Percentiles rank a stretch among this genome's conserved stretches.
Evolutionary conservation across 2,113 vertebrate species (phyloP).

Genomic region (Bolborhynchus lineola): DNA sequence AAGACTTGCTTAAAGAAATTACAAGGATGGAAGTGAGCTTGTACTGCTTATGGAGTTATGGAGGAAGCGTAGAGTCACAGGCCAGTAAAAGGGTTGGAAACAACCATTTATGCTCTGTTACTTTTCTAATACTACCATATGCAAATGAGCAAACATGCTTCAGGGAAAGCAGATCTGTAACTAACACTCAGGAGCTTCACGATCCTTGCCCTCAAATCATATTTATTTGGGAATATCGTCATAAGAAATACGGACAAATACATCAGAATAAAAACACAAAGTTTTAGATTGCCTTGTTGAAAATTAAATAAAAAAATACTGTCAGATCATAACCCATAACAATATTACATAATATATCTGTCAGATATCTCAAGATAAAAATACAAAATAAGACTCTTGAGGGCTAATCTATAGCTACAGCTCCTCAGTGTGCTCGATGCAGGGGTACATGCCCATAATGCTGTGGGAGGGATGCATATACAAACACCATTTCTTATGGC

Average conservation of each 20-base stretch:
- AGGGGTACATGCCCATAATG: constrained; percentile 36
- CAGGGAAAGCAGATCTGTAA: constrained; percentile 15
- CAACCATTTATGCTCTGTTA: background rate
- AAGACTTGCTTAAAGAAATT: background rate
- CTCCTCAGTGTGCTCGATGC: constrained; percentile 21
- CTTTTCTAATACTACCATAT: background rate
- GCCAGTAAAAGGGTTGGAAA: background rate
- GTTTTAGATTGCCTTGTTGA: constrained; percentile 40
- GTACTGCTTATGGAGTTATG: background rate
- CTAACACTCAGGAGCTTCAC: constrained; percentile 44
- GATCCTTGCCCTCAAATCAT: constrained; percentile 64
- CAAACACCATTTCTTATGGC: constrained; percentile 20
- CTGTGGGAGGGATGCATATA: constrained; percentile 21
- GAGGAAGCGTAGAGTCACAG: background rate
- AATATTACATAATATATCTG: constrained; percentile 49
- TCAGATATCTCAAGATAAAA: constrained; percentile 49
- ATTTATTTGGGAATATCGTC: constrained; percentile 76
- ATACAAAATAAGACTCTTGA: constrained; percentile 42
- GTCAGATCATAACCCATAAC: constrained; percentile 51
- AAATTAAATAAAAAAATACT: constrained; percentile 70
- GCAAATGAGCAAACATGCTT: background rate
- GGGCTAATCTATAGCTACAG: background rate
- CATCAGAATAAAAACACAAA: constrained; percentile 69
- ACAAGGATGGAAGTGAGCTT: background rate
- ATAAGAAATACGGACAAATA: constrained; percentile 72